Conservation (phyloP, 2,797 vertebrate species). For the Kryptolebias ocellatus region DNA sequence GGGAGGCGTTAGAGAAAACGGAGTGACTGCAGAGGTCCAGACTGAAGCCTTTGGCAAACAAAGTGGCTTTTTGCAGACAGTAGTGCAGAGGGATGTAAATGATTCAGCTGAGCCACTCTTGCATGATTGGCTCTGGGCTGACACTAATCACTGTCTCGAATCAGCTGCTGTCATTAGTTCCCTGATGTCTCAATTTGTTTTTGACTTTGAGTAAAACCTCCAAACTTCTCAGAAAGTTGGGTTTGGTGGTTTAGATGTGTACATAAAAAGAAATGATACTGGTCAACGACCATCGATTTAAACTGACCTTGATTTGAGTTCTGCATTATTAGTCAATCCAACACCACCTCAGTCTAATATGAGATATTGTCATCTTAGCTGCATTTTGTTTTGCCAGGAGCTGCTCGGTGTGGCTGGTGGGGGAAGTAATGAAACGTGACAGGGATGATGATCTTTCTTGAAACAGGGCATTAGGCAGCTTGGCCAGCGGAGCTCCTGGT, state of each 20-base stretch:
- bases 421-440: slow-evolving; percentile 75
- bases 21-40: slow-evolving; percentile 35
- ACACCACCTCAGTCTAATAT: slow-evolving; percentile 41
- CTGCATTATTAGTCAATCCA: slow-evolving; percentile 16
- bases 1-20: slow-evolving; percentile 40
- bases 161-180: slow-evolving; percentile 45
- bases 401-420: slow-evolving; percentile 35
- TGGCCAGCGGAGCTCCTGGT: slow-evolving; percentile 50
- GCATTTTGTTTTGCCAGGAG: slow-evolving; percentile 52
- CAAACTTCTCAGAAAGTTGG: slow-evolving; percentile 34
- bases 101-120: slow-evolving; percentile 37
- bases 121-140: slow-evolving; percentile 33
- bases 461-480: slow-evolving; percentile 71
- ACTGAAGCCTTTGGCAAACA: slow-evolving; percentile 46
- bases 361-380: slow-evolving; percentile 36
- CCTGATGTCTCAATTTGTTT: slow-evolving; percentile 50
- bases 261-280: slow-evolving; percentile 33
- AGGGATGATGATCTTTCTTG: slow-evolving; percentile 69
- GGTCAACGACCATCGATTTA: slow-evolving; percentile 21
- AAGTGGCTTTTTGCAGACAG: slow-evolving; percentile 46
- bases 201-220: slow-evolving; percentile 23
- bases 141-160: slow-evolving; percentile 55
- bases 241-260: slow-evolving; percentile 1
- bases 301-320: slow-evolving; percentile 36
- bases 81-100: slow-evolving; percentile 31